Conservation (phyloP, 2,113 vertebrate species). For the Actinemys pallida region DNA sequence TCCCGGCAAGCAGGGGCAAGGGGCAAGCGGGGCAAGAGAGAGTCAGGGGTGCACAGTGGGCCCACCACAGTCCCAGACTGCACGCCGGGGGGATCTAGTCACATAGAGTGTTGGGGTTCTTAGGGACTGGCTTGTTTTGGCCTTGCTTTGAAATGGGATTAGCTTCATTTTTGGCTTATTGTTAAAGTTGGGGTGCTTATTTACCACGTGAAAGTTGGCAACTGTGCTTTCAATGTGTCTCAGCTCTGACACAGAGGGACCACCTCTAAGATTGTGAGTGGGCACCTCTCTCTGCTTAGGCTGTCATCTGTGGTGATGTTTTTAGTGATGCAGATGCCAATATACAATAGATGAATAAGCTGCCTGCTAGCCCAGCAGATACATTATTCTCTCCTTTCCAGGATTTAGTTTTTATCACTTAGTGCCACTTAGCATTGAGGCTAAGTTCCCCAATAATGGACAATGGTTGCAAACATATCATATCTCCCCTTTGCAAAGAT, state of each 20-base stretch:
- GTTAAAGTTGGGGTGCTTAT: no score
- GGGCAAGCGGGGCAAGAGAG: no score
- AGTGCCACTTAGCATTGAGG: no score
- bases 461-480: not conserved
- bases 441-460: not conserved
- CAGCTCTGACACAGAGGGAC: conserved; percentile 16
- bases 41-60: no score
- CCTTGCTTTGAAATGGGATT: no score
- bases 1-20: no score
- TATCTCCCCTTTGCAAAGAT: not conserved
- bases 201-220: no score
- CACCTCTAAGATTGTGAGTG: not conserved
- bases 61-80: no score
- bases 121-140: no score
- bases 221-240: not conserved
- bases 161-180: no score
- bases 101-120: no score
- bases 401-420: not conserved
- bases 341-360: conserved; percentile 30
- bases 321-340: conserved; percentile 5
- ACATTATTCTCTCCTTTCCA: not conserved
- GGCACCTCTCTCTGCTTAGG: not conserved
- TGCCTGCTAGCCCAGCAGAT: not conserved
- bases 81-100: no score
- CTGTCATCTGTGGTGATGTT: not conserved